Percentiles rank a stretch among this genome's conserved stretches.
Conservation (phyloP, 2,888 invertebrate genomes). For the Lydus trimaculatus region DNA sequence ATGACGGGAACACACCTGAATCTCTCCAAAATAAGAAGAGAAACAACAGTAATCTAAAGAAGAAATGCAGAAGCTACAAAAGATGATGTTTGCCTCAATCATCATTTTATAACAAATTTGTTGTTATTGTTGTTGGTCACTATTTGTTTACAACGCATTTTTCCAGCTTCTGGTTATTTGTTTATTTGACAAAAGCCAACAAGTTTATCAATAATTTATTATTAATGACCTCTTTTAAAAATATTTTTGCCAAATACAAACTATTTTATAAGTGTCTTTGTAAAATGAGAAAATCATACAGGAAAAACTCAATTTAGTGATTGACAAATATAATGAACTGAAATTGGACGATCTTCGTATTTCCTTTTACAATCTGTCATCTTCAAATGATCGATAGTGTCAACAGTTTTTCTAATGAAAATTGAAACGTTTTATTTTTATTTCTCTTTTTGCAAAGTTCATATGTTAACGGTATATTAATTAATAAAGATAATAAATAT, state of each 20-base stretch:
- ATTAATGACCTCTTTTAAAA: no score
- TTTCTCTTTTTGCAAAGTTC: background rate
- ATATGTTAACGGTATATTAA: background rate
- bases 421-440: no score
- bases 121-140: slow-evolving; percentile 20
- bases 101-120: slow-evolving; percentile 46
- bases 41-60: slow-evolving; percentile 17
- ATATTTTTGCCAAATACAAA: no score
- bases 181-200: slow-evolving; percentile 13
- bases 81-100: slow-evolving; percentile 41
- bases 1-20: slow-evolving; percentile 43
- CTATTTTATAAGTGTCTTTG: background rate
- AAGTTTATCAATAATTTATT: background rate
- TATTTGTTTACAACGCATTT: slow-evolving; percentile 27
- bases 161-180: slow-evolving; percentile 10
- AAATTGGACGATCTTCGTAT: background rate
- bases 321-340: background rate
- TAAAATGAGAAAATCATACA: background rate
- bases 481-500: background rate
- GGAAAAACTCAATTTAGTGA: background rate
- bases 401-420: background rate
- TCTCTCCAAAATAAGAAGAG: slow-evolving; percentile 24
- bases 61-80: slow-evolving; percentile 14
- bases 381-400: background rate
- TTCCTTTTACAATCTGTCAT: background rate